Evolutionary conservation across 2,888 invertebrate species (phyloP), one percentile per base, ranked within the genome.

Genomic region (Dysmachus trigonus): DNA sequence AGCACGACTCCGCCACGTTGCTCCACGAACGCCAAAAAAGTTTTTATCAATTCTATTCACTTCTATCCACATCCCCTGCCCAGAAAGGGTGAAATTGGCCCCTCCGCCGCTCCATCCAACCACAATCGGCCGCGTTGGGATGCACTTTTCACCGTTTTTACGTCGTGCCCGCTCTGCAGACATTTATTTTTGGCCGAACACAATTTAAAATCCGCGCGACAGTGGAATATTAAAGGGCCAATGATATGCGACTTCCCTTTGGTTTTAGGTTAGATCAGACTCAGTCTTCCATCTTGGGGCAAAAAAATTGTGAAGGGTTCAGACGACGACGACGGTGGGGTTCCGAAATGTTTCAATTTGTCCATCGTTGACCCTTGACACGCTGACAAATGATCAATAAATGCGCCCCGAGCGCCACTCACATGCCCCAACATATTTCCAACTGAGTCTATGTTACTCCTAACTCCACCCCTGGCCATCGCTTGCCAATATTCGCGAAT

Each of bases 341-440:
- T 7, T 15, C 8, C 31, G 77, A 30, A 47, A 77, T 77, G 77
- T 77, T 77, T 77, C 77, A 77, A 77, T 77, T 77, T 77, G 77
- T 77, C 77, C 77, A 77, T 47, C 41, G 22, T 8, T 22, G 62
- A 62, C 62, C 77, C 77, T 22, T 77, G 77, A 77, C 77, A 77
- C 77, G 22, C 77, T 77, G 47, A 77, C 77, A 77, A 77, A 77
- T 30, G 77, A 47, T 77, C 77, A 77, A 77, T 77, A 77, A 47
- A 77, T 47, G 76, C 22, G 18, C 41, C 13, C n/a, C 13, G n/a
- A n/a, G 62, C 62, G 22, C 77, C n/a, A 41, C 38, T 41, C 38
- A 41, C 77, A 77, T 77, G 6, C 2, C 2, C 30, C 10, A 30
- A 13, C 47, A 47, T 47, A 22, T 76, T 76, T 76, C 76, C 18